Percentiles rank a stretch among this genome's conserved stretches.
Conservation (phyloP, 2,888 invertebrate species). For the Spicauda simplicius region DNA sequence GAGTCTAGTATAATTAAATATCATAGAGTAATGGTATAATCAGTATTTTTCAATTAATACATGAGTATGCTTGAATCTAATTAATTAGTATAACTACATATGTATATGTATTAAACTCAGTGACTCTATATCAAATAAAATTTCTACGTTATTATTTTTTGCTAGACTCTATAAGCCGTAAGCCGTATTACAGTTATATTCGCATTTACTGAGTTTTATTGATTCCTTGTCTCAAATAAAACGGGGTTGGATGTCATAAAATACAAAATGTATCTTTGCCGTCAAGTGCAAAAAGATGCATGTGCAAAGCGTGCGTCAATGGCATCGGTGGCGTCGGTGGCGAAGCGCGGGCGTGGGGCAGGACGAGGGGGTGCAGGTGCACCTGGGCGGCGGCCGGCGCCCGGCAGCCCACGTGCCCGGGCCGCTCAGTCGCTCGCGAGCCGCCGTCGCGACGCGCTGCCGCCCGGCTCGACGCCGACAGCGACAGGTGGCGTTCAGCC, state of each 20-base stretch:
- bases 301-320: slow-evolving; percentile 36
- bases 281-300: slow-evolving; percentile 42
- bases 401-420: slow-evolving; percentile 74
- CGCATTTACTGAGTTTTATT: no score
- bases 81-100: no score
- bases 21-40: no score
- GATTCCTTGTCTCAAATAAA: no score
- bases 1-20: no score
- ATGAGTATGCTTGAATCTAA: no score
- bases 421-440: slow-evolving; percentile 69
- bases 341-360: slow-evolving; percentile 30
- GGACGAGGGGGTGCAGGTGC: slow-evolving; percentile 56
- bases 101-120: no score
- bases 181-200: no score
- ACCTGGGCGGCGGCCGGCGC: slow-evolving; percentile 77
- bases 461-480: slow-evolving; percentile 51
- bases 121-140: no score
- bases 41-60: no score
- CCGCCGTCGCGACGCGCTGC: slow-evolving; percentile 51
- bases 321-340: slow-evolving; percentile 1
- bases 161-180: no score
- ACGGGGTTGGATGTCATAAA: background rate
- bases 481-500: slow-evolving; percentile 65
- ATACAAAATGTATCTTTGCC: background rate
- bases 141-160: no score